phyloP scores from a whole-genome alignment of 2,797 vertebrate genomes.

The Serranus cabrilla region DNA sequence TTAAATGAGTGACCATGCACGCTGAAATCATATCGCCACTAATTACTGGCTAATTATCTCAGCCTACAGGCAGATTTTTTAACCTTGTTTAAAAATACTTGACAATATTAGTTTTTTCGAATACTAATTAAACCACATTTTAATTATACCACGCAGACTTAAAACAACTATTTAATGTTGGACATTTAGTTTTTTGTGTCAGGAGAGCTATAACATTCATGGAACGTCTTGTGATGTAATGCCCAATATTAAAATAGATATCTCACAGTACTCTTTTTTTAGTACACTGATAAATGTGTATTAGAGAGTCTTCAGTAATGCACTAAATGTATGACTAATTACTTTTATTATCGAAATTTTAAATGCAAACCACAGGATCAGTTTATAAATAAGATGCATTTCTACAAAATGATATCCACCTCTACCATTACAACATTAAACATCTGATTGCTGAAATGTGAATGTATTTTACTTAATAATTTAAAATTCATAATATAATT shows the following conservation, averaged over 20 bases:
- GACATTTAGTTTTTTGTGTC: background rate
- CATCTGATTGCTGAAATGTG: background rate
- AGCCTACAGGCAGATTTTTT: background rate
- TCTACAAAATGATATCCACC: background rate
- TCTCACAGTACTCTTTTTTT: background rate
- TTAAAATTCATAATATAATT: background rate
- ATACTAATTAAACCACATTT: conserved; percentile 5
- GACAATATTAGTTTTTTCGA: background rate
- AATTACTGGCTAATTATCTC: conserved; percentile 6
- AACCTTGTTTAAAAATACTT: conserved; percentile 6
- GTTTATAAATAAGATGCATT: background rate
- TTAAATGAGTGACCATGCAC: background rate
- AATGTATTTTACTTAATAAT: background rate
- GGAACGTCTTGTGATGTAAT: background rate
- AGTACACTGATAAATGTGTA: background rate
- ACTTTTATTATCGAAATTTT: background rate
- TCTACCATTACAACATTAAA: background rate
- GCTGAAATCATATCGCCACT: conserved; percentile 7
- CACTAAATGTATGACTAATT: too few relatives aligned
- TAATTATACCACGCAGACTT: background rate
- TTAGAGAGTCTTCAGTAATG: background rate
- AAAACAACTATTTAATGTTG: background rate
- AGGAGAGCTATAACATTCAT: background rate
- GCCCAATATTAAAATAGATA: background rate
- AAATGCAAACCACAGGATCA: background rate